Conservation (phyloP, 2,797 vertebrate species). For the Lepus oiostolus region DNA sequence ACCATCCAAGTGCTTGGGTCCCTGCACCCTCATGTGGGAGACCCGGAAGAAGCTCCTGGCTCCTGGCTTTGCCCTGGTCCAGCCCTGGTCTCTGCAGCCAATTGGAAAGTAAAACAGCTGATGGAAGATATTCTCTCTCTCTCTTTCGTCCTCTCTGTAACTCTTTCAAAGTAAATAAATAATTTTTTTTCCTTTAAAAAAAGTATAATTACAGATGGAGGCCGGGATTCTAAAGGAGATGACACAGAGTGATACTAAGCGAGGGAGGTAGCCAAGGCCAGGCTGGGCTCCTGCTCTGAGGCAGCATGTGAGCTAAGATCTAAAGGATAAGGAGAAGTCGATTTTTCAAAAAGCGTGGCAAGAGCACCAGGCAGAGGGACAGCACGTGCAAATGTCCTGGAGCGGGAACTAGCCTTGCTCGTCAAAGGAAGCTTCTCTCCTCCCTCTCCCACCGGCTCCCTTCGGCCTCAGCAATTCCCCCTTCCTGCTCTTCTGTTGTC, state of each 20-base stretch:
- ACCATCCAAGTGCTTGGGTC: no score
- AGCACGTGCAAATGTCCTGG: background rate
- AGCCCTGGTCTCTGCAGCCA: no score
- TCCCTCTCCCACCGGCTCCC: background rate
- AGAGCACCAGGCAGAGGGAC: background rate
- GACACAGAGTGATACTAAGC: background rate
- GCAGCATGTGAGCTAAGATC: background rate
- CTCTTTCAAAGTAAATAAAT: no score
- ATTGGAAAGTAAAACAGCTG: no score
- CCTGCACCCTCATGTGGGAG: no score
- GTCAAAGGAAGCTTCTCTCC: background rate
- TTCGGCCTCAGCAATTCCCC: background rate
- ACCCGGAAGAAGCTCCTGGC: no score
- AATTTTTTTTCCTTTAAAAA: no score
- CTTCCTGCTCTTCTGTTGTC: background rate
- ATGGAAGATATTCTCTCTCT: no score
- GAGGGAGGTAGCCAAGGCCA: background rate
- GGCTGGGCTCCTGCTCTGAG: background rate
- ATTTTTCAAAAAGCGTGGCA: background rate
- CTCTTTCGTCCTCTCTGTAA: no score
- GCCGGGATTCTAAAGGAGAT: background rate
- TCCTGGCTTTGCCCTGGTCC: no score
- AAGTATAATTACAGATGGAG: background rate
- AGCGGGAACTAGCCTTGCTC: background rate
- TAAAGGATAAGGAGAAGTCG: background rate